Base-by-base conservation (phyloP, 2,113 vertebrate species). In the Scartelaos histophorus region DNA sequence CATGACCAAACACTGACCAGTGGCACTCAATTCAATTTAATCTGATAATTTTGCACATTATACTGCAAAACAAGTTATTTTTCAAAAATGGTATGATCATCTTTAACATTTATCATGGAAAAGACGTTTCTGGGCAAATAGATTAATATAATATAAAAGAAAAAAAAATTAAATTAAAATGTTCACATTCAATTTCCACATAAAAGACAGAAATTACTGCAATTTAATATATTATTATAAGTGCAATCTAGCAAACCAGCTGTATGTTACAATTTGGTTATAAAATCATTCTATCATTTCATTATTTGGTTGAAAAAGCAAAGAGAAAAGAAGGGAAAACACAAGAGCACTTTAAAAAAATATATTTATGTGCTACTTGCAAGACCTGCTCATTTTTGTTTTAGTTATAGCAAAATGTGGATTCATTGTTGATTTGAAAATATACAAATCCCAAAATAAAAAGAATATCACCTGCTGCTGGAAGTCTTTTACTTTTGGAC, bases 401-500 rank as follows among this genome's bases (percentile, higher is more conserved):
- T 74, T 17, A 67, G 74, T 72, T 67, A 80, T 87, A 85, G 84
- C 58, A 38, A 66, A 35, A 46, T 74, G n/a, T 78, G 57, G 38
- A 43, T 43, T 43, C 51, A 19, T 9, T 53, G 17, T 54, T 54
- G 19, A 54, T n/a, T 54, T 84, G 70, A 61, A 81, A 77, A 79
- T 67, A 85, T 46, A 82, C 25, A 64, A 80, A 69, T 76, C 57
- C 46, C 51, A 62, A 71, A 7, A 70, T 70, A 45, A 62, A 57
- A 72, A 75, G 62, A 71, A 54, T 5, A 73, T 54, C 60, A 69
- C 13, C 56, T 70, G 60, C 60, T 57, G n/a, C 65, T 67, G 49
- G 29, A 56, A 73, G 61, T 78, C 71, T 74, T 89, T 71, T 80
- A 80, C 67, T 85, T 83, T 88, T 84, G 80, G 85, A 81, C 79